Percentiles rank a stretch among this genome's conserved stretches.
Conservation (phyloP, 64 coral and sea anemone genomes). For the Montipora efflorescens region DNA sequence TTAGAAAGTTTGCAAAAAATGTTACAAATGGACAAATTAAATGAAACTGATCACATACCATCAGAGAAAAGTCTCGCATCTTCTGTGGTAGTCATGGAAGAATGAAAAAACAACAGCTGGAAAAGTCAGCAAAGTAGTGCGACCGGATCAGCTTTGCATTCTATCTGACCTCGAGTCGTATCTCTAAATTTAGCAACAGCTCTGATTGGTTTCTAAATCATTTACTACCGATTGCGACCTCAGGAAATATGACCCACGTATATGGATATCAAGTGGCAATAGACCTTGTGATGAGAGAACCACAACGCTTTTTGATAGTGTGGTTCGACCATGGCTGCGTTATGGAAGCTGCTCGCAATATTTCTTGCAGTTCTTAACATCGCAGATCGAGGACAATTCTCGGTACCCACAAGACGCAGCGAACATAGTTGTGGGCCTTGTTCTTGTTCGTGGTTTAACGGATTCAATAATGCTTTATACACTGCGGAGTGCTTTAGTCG, state of each 20-base stretch:
- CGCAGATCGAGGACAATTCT: background rate
- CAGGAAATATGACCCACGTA: constrained; percentile 28
- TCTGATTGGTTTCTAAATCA: constrained; percentile 46
- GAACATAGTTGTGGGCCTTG: background rate
- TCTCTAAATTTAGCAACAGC: constrained; percentile 35
- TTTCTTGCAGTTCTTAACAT: background rate
- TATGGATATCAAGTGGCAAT: constrained; percentile 26
- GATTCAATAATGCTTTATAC: background rate
- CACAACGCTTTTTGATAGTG: background rate
- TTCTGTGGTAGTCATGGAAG: constrained; percentile 2
- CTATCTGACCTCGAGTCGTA: background rate
- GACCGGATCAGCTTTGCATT: constrained; percentile 1
- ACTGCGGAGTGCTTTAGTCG: constrained; percentile 13
- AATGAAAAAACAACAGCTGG: constrained; percentile 1
- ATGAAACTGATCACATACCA: background rate
- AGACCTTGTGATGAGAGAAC: constrained; percentile 15
- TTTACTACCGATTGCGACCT: background rate
- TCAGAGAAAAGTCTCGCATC: background rate
- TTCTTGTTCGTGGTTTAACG: background rate
- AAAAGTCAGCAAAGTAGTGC: background rate
- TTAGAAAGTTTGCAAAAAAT: background rate
- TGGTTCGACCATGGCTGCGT: constrained; percentile 31
- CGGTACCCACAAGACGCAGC: background rate
- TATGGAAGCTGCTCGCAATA: constrained; percentile 15
- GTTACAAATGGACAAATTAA: background rate